Evolutionary conservation across 2,113 vertebrate genomes (phyloP).

Genomic region (Pelvicachromis taeniatus): DNA sequence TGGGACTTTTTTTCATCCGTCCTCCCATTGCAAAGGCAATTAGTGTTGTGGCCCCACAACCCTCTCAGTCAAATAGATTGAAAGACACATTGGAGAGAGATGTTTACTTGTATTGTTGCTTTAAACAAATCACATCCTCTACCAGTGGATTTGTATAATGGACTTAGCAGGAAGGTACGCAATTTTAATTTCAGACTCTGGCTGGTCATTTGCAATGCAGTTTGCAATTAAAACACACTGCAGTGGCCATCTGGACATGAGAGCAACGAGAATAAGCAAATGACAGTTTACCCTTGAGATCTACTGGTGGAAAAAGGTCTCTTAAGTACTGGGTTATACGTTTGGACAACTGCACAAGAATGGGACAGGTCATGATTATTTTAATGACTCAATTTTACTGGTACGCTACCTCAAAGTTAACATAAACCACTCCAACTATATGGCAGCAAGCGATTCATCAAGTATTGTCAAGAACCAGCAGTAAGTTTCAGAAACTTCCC

Average conservation of each 20-base stretch:
- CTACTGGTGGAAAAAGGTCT: background rate
- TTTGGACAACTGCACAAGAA: background rate
- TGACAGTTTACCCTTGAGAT: conserved; percentile 36
- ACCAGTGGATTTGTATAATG: conserved; percentile 2
- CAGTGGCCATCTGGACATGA: conserved; percentile 49
- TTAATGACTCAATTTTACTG: background rate
- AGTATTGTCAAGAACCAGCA: background rate
- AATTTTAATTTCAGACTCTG: background rate
- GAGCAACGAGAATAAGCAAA: background rate
- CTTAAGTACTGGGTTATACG: background rate
- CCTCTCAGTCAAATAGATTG: background rate
- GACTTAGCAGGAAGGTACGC: background rate
- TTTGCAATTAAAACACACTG: conserved; percentile 49
- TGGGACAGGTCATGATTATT: background rate
- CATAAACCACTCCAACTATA: background rate
- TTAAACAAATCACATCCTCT: background rate
- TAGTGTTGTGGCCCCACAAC: conserved; percentile 25
- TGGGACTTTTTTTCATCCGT: conserved; percentile 15
- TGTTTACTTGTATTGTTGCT: conserved; percentile 16
- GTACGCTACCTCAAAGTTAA: background rate
- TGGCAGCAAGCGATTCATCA: background rate
- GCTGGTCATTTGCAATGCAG: conserved; percentile 49
- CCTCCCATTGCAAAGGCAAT: conserved; percentile 39
- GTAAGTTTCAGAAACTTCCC: background rate
- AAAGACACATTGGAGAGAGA: conserved; percentile 16